Conservation (phyloP, 1,140 invertebrate genomes). For the Dermatophagoides farinae region DNA sequence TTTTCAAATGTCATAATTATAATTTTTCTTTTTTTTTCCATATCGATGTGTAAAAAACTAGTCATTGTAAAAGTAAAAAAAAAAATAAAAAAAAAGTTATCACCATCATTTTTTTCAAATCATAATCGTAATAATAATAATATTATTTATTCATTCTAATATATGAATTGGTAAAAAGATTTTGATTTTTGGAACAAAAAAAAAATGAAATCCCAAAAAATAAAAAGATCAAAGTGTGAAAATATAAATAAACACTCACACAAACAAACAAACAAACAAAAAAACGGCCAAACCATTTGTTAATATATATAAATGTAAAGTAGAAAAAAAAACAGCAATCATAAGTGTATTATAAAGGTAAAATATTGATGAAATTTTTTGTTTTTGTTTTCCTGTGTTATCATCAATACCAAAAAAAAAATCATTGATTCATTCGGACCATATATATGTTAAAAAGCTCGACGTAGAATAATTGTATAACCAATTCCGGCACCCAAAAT, state of each 20-base stretch:
- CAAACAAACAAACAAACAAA: background rate
- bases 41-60: background rate
- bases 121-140: too few species aligned
- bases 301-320: background rate
- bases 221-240: background rate
- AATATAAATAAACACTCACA: background rate
- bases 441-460: background rate
- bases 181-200: background rate
- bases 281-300: background rate
- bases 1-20: background rate
- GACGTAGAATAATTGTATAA: constrained; percentile 27
- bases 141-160: too few species aligned
- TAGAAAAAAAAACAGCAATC: background rate
- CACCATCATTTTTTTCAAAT: too few species aligned
- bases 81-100: background rate
- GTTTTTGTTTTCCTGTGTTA: background rate
- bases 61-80: background rate
- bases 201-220: background rate
- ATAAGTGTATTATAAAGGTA: background rate
- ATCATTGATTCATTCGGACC: background rate
- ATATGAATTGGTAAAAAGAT: too few species aligned
- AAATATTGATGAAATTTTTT: background rate
- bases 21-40: background rate
- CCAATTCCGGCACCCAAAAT: constrained; percentile 72
- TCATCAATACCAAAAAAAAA: background rate